These are phyloP conservation scores for Parnassius glacialis DNA, from an alignment of 2,888 invertebrate species.

Conservation along the genomic window DNA sequence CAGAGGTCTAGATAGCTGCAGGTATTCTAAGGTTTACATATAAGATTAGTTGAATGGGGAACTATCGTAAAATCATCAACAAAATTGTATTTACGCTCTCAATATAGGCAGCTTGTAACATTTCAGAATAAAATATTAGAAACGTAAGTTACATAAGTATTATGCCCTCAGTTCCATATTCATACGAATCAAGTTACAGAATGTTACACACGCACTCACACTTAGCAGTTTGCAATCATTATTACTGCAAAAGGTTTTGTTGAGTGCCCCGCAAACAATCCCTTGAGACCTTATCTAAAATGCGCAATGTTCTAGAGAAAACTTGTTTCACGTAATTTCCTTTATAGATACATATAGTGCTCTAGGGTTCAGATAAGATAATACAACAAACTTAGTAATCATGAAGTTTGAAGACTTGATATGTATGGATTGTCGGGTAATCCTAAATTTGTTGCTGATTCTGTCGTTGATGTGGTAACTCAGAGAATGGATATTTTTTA, in stretches of 20 bases:
- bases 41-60: no score
- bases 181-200: conserved; percentile 4
- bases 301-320: conserved; percentile 31
- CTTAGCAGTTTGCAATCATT: conserved; percentile 3
- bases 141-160: no score
- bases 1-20: no score
- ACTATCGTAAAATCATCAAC: no score
- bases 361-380: not conserved
- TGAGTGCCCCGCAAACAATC: conserved; percentile 1
- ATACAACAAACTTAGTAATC: not conserved
- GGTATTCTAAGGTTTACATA: no score
- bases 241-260: not conserved
- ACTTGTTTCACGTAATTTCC: conserved; percentile 42
- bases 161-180: no score
- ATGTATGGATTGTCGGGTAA: no score
- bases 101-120: no score
- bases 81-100: no score
- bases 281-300: conserved; percentile 29
- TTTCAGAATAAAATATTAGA: no score
- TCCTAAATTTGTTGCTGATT: not conserved
- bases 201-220: conserved; percentile 7
- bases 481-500: no score
- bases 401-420: not conserved
- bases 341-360: conserved; percentile 1
- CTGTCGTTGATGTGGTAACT: no score